These are phyloP conservation scores for Dynastes hyllus DNA, from an alignment of 2,888 invertebrate species.

Conservation along the genomic window DNA sequence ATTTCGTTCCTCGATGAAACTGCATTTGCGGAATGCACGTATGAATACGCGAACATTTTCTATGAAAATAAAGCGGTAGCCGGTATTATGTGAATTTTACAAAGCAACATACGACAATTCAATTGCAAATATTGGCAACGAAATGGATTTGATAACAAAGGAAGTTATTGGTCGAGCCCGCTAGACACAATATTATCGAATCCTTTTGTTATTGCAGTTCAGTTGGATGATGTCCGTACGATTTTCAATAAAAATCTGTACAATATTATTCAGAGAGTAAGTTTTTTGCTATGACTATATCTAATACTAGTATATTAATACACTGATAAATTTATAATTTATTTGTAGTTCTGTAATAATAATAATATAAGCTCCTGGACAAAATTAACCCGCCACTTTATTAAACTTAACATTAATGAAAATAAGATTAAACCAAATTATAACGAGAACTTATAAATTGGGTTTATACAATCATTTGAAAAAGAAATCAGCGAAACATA, in stretches of 20 bases:
- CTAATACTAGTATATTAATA: too few relatives aligned
- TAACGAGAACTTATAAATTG: too few relatives aligned
- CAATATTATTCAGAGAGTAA: background rate
- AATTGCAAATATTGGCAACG: slow-evolving; percentile 32
- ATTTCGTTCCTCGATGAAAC: background rate
- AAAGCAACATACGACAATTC: slow-evolving; percentile 17
- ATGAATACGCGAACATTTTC: background rate
- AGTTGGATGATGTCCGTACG: slow-evolving; percentile 12
- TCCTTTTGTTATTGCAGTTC: slow-evolving; percentile 48
- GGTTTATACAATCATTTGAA: too few relatives aligned
- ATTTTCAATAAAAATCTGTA: slow-evolving; percentile 15
- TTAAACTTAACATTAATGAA: too few relatives aligned
- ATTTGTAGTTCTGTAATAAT: too few relatives aligned
- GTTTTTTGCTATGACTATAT: too few relatives aligned
- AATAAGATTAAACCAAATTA: too few relatives aligned
- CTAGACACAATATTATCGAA: slow-evolving; percentile 38
- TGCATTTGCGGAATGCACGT: background rate
- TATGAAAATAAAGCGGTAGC: slow-evolving; percentile 18
- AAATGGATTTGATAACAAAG: slow-evolving; percentile 47
- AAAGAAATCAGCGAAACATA: too few relatives aligned
- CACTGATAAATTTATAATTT: too few relatives aligned
- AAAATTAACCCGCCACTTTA: too few relatives aligned
- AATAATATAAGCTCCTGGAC: too few relatives aligned
- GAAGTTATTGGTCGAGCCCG: slow-evolving; percentile 32
- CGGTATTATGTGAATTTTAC: slow-evolving; percentile 26